A percentile compares a stretch with the other conserved stretches of the same genome.
phyloP scores from a whole-genome alignment of 2,797 vertebrate genomes.

The Mus minutoides region DNA sequence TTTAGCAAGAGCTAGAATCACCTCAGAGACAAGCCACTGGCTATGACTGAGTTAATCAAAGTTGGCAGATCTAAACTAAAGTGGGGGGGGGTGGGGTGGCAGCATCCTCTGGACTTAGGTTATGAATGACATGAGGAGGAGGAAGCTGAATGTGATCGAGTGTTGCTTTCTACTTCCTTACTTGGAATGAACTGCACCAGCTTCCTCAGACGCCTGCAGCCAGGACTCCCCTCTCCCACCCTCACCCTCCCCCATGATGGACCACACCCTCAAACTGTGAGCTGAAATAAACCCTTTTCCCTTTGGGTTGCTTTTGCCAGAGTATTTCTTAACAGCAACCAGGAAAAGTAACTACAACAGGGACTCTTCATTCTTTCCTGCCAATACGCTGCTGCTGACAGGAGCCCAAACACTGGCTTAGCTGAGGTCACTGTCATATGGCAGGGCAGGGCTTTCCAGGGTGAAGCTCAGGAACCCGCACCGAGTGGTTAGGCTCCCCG shows the following conservation, averaged over 20 bases:
- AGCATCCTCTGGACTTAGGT: neutral
- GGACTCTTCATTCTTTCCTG: neutral
- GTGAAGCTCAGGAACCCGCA: rapidly evolving
- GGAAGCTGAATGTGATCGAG: neutral
- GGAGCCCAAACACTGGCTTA: neutral
- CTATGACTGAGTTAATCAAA: neutral
- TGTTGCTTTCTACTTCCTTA: neutral
- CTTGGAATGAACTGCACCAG: neutral
- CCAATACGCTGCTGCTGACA: neutral
- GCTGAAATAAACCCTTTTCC: neutral
- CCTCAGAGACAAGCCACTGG: neutral
- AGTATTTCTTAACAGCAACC: neutral
- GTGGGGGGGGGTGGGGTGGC: neutral
- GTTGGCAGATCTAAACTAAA: too few species aligned
- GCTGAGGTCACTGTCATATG: too few species aligned
- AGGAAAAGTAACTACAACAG: neutral
- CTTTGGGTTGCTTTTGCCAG: neutral
- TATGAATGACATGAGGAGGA: neutral
- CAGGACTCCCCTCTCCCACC: too few species aligned
- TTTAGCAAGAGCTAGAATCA: neutral
- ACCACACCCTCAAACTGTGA: neutral
- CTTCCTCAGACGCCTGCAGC: neutral
- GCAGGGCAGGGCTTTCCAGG: neutral
- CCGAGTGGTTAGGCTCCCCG: too few species aligned
- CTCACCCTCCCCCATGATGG: too few species aligned